Evolutionary conservation across 2,797 vertebrate species (phyloP), one percentile per base, ranked within the genome.

Genomic region (Rousettus madagascariensis): DNA sequence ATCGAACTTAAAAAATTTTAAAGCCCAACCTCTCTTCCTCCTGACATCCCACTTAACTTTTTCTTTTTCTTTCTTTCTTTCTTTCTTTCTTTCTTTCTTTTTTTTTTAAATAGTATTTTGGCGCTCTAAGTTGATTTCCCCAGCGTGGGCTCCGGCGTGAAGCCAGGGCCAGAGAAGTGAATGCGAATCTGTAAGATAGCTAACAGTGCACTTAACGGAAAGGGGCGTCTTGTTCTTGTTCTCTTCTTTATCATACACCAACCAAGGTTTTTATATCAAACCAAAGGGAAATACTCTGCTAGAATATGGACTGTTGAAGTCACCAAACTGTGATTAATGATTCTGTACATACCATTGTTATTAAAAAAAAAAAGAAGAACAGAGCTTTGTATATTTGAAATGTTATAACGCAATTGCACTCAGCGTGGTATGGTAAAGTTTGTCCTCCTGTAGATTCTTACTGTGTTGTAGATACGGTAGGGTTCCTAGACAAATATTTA

Each of bases 401-500:
- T 98, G 99, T 99, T 99, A 99, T 99, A 99, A 99, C 98, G 98
- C 99, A 98, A 98, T 99, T 99, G 99, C 99, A 99, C 99, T 99
- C 99, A 97, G 98, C 99, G 99, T 99, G 99, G 99, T 99, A 98
- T 99, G 99, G 99, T 99, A 99, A 99, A 98, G 99, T 99, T 99
- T 99, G 99, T 99, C 98, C 98, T 99, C 98, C 98, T 98, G 99
- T 99, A 99, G 99, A 99, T 99, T 99, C 98, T 99, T 98, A 99
- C 98, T 99, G 99, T 99, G 99, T 99, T 98, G 99, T 99, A 98
- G 98, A 99, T 99, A 99, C 98, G 98, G 98, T 99, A 99, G 99
- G 98, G 98, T 99, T 99, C 99, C 98, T 99, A 99, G 99, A 99
- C 98, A 97, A 99, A 99, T 99, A 99, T 99, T 99, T 99, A 99